Conservation (phyloP, 2,888 invertebrate genomes). For the Sipunculus nudus region DNA sequence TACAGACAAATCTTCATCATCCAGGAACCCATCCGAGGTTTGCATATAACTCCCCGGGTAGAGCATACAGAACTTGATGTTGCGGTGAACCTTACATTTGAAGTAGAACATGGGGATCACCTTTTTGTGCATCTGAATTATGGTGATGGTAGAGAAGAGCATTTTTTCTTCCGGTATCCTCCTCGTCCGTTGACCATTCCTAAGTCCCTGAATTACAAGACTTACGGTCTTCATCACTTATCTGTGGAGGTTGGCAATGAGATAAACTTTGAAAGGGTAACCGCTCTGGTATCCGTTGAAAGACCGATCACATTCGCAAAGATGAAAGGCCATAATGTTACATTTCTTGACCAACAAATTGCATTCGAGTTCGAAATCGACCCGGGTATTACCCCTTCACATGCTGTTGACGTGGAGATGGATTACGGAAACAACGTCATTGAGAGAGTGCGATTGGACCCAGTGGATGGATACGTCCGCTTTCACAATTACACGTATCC, state of each 20-base stretch:
- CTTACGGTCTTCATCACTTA: constrained; percentile 51
- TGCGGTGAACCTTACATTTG: constrained; percentile 46
- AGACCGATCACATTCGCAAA: constrained; percentile 47
- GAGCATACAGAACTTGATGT: constrained; percentile 23
- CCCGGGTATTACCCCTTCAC: constrained; percentile 33
- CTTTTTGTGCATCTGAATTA: constrained; percentile 49
- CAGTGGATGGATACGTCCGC: constrained; percentile 25
- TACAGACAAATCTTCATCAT: constrained; percentile 15
- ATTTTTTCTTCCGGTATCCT: constrained; percentile 48
- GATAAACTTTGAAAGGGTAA: constrained; percentile 41
- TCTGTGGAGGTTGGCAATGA: constrained; percentile 50
- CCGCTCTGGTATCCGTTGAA: constrained; percentile 53
- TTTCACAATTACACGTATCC: constrained; percentile 46
- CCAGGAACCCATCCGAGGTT: constrained; percentile 4
- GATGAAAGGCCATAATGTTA: constrained; percentile 42
- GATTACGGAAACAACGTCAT: constrained; percentile 52
- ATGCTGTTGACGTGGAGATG: constrained; percentile 44
- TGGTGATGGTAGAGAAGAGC: constrained; percentile 43
- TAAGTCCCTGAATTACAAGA: constrained; percentile 39
- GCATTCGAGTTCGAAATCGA: constrained; percentile 50
- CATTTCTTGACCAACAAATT: constrained; percentile 44
- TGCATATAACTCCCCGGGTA: background rate
- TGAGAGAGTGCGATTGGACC: constrained; percentile 33
- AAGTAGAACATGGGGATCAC: constrained; percentile 47
- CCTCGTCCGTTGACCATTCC: background rate